Percentiles rank a stretch among this genome's conserved stretches.
Evolutionary conservation across 2,113 vertebrate species (phyloP).

Genomic region (Galeopterus variegatus): DNA sequence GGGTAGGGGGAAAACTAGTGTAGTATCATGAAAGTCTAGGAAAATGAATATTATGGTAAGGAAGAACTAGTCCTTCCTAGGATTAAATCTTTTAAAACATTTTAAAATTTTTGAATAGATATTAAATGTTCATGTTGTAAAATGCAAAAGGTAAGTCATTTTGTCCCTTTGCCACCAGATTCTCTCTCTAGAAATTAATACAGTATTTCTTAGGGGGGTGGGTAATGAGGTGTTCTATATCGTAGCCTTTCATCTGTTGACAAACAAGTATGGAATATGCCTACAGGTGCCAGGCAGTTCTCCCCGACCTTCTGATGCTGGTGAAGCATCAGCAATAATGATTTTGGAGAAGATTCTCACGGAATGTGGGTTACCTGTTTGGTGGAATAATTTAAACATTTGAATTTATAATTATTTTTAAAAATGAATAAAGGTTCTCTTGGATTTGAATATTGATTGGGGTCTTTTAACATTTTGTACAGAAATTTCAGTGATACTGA

Average conservation of each 20-base stretch:
- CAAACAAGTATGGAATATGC: neutral
- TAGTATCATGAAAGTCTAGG: neutral
- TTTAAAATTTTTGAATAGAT: neutral
- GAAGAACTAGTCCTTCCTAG: neutral
- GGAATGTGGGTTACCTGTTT: neutral
- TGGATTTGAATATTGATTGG: neutral
- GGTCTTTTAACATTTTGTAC: slow-evolving; percentile 1
- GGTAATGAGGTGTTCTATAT: neutral
- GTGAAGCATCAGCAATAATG: neutral
- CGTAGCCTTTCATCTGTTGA: neutral
- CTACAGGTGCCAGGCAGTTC: neutral
- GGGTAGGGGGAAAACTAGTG: neutral
- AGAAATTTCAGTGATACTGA: neutral
- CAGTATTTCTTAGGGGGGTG: fast-evolving
- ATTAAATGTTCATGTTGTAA: neutral
- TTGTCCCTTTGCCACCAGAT: neutral
- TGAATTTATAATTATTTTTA: neutral
- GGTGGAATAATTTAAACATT: neutral
- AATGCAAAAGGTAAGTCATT: neutral
- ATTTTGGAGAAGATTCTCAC: neutral
- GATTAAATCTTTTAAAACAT: neutral
- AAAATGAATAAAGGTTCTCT: neutral
- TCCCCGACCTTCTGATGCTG: neutral
- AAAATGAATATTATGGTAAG: neutral
- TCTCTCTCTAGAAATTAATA: neutral